Conservation (phyloP, 2,888 invertebrate species). For the Nesidiocoris tenuis region DNA sequence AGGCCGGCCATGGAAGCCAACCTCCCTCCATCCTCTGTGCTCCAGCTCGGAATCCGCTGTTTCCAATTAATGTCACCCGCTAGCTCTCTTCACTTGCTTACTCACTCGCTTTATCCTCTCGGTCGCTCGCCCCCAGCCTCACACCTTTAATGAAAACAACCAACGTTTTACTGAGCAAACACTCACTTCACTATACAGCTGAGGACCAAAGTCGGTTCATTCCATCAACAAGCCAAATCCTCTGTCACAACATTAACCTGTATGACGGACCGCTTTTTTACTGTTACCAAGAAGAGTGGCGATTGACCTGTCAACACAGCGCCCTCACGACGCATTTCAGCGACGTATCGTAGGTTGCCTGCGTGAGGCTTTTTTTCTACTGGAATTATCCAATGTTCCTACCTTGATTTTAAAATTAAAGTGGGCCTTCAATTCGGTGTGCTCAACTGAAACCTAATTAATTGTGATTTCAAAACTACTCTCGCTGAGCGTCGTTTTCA, state of each 20-base stretch:
- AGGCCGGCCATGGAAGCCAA: no score
- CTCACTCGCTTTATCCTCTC: neutral
- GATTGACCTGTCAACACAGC: neutral
- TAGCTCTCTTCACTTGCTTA: neutral
- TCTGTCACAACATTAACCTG: constrained; percentile 25
- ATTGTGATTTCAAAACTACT: no score
- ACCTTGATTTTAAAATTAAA: no score
- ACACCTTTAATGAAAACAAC: constrained; percentile 37
- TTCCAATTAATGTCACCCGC: constrained; percentile 36
- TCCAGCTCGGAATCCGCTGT: constrained; percentile 28
- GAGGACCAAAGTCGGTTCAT: neutral
- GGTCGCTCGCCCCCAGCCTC: constrained; percentile 1
- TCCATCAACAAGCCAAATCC: constrained; percentile 33
- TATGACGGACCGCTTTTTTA: constrained; percentile 2
- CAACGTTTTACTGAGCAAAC: constrained; percentile 41
- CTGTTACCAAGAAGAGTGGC: neutral
- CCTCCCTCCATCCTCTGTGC: constrained; percentile 17
- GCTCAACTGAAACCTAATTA: no score
- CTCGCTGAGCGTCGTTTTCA: no score
- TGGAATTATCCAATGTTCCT: no score
- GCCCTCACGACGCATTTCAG: neutral
- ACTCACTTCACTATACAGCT: constrained; percentile 4
- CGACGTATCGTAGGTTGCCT: no score
- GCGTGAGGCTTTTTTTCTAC: no score
- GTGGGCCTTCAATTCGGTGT: no score